These are phyloP conservation scores for Aegypius monachus DNA, from an alignment of 2,113 vertebrate genomes.

Conservation along the genomic window DNA sequence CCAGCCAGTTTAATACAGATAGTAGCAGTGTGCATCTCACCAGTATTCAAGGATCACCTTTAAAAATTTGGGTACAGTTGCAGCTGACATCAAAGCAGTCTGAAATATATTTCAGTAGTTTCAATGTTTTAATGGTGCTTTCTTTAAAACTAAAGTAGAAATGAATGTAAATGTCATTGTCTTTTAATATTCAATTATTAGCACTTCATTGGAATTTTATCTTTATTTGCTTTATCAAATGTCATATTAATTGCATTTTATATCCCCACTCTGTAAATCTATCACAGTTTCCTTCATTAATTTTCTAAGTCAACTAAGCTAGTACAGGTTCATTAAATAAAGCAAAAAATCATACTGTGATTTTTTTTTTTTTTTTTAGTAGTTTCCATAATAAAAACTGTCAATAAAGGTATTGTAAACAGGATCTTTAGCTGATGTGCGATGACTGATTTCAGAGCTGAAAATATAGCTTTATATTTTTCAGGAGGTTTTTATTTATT, in stretches of 20 bases:
- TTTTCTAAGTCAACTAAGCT: conserved; percentile 29
- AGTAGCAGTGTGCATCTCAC: background rate
- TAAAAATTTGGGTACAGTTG: background rate
- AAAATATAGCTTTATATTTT: background rate
- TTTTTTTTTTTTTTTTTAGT: background rate
- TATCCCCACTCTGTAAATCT: background rate
- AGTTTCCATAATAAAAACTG: background rate
- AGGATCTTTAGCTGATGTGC: background rate
- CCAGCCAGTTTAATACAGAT: background rate
- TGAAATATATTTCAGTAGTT: background rate
- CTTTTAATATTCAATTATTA: conserved; percentile 43
- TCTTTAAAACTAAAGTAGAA: background rate
- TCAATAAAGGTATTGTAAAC: background rate
- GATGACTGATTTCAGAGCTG: background rate
- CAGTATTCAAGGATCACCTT: background rate
- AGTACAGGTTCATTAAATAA: background rate
- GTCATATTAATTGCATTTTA: conserved; percentile 41
- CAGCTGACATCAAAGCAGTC: background rate
- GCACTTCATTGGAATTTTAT: conserved; percentile 16
- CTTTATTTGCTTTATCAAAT: conserved; percentile 58
- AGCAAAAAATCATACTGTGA: background rate
- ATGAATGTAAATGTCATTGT: background rate
- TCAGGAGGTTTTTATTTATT: background rate
- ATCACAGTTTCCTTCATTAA: conserved; percentile 11
- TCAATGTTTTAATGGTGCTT: background rate